Evolutionary conservation across 2,888 invertebrate genomes (phyloP), one percentile per base, ranked within the genome.

Genomic region (Crioceris asparagi): DNA sequence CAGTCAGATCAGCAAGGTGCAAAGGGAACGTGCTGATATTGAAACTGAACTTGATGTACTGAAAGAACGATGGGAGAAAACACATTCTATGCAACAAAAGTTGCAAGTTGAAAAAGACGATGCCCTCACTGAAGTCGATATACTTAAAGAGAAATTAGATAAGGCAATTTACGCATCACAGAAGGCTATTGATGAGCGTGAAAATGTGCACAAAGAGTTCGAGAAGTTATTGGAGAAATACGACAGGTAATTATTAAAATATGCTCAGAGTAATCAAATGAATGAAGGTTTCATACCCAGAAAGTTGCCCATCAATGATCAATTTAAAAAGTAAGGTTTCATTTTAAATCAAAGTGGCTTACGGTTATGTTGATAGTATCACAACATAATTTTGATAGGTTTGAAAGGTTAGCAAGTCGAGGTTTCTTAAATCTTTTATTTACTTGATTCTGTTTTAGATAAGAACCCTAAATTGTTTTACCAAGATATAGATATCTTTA

Each of bases 211-310:
- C 69, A 87, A 86, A 67, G 91, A 92, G 67, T 83, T 87, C 61
- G 90, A 91, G 61, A 86, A 90, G 67, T 77, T 91, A 72, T 71
- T 90, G 53, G 91, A 91, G 66, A 90, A 91, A 71, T 87, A 86
- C 65, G 88, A 88, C 68, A 79, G 83, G 83, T 82, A 71, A 35
- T 36, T 7, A 21, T 7, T n/a, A n/a, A n/a, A n/a, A n/a, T n/a
- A n/a, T n/a, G n/a, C n/a, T n/a, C n/a, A n/a, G n/a, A n/a, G n/a
- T n/a, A n/a, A n/a, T n/a, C n/a, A n/a, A n/a, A n/a, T n/a, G n/a
- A n/a, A n/a, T n/a, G n/a, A n/a, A n/a, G n/a, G n/a, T n/a, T n/a
- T n/a, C n/a, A n/a, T n/a, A n/a, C n/a, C n/a, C n/a, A n/a, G n/a
- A n/a, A n/a, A n/a, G n/a, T n/a, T n/a, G n/a, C n/a, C n/a, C n/a